phyloP scores from a whole-genome alignment of 2,888 invertebrate genomes.

The Vanessa cardui region DNA sequence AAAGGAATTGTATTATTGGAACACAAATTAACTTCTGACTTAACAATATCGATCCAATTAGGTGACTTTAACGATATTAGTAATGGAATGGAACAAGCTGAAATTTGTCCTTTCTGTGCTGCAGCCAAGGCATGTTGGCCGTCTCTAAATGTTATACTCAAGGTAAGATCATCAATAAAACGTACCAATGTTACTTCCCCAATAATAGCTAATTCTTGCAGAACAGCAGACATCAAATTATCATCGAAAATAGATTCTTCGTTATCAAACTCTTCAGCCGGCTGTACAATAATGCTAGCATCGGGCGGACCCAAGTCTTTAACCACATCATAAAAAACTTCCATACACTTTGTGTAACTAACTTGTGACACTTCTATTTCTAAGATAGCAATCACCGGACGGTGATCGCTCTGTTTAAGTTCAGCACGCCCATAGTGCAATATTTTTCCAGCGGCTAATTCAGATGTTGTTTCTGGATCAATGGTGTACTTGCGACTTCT shows the following conservation, averaged over 20 bases:
- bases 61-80: constrained; percentile 90
- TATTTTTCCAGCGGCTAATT: constrained; percentile 90
- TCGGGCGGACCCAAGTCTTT: constrained; percentile 96
- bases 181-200: constrained; percentile 96
- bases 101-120: constrained; percentile 79
- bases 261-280: constrained; percentile 61
- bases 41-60: constrained; percentile 92
- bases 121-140: constrained; percentile 94
- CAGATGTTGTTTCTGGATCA: constrained; percentile 85
- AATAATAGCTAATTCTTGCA: constrained; percentile 91
- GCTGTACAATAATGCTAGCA: constrained; percentile 92
- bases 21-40: constrained; percentile 92
- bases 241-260: constrained; percentile 89
- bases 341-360: constrained; percentile 88
- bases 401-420: constrained; percentile 98
- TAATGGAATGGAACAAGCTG: constrained; percentile 86
- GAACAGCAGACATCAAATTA: constrained; percentile 88
- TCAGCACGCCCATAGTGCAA: constrained; percentile 96
- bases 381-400: constrained; percentile 96
- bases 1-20: constrained; percentile 93
- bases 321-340: constrained; percentile 92
- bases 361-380: constrained; percentile 94
- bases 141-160: constrained; percentile 96
- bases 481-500: constrained; percentile 89
- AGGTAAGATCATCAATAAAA: constrained; percentile 90